These are phyloP conservation scores for Oreochromis niloticus DNA, from an alignment of 2,113 vertebrate species.

Conservation along the genomic window DNA sequence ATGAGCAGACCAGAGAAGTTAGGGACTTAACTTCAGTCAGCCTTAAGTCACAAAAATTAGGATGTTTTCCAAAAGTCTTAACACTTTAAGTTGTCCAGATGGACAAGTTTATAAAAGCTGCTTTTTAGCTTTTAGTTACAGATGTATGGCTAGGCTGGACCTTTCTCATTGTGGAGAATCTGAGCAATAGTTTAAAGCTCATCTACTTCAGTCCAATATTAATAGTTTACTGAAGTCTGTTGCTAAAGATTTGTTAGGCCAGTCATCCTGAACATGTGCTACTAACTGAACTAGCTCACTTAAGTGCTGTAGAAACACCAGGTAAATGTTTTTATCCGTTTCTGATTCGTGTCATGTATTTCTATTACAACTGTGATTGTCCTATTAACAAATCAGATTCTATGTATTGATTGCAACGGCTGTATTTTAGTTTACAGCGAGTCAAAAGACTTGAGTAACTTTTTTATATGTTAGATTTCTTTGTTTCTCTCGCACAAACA, in stretches of 20 bases:
- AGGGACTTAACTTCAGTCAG: neutral
- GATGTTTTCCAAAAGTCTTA: neutral
- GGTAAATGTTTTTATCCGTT: accelerated
- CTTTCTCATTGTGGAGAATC: neutral
- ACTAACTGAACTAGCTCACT: accelerated
- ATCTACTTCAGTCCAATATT: neutral
- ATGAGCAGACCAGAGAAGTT: neutral
- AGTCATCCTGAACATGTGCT: neutral
- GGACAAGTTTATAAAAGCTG: neutral
- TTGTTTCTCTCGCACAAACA: neutral
- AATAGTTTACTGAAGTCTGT: neutral
- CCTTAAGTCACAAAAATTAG: neutral
- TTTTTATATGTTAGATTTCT: accelerated
- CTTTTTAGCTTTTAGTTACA: neutral
- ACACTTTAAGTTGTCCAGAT: neutral
- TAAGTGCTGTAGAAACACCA: neutral
- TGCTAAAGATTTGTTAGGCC: neutral
- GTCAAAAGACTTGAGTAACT: neutral
- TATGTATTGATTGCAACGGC: neutral
- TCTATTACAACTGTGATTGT: neutral
- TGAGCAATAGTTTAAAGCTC: neutral
- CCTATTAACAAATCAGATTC: neutral
- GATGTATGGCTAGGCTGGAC: neutral
- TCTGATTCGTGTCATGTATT: neutral
- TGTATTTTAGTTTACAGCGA: neutral